Base-by-base conservation (phyloP, 1,140 invertebrate species). In the Drosophila murphyi region DNA sequence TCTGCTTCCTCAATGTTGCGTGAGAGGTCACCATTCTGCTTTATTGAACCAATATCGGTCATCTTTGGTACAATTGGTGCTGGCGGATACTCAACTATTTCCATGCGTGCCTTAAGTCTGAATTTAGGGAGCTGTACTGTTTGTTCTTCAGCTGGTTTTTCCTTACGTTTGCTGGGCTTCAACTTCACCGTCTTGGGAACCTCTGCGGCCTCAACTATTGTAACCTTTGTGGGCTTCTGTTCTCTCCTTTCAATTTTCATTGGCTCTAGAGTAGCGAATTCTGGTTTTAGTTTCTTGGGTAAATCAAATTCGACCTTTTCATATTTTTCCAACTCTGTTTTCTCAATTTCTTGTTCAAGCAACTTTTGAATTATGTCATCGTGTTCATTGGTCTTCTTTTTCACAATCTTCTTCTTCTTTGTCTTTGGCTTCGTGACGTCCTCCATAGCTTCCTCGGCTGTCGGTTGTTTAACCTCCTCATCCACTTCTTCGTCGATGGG, bases 1-100 rank as follows among this genome's bases (percentile, higher is more conserved):
- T 92, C 81, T 3, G 91, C 92, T 57, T 93, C 86, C 55, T 93
- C 86, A 43, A 93, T 91, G 62, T 91, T 92, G 20, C 90, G 81
- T 0, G 92, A 90, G 1, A 92, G 56, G 28, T 92, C 92, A 12
- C 92, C 92, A 61, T 77, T 82, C 3, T 78, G 77, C 39, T 82
- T 83, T 2, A 60, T 56, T n/a, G 91, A 72, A 2, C 82, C 80
- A 6, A 92, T 88, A 5, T 89, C 56, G 0, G 76, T 87, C 2
- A 91, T 48, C 55, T 74, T 77, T 3, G 88, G 82, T 55, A 79
- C 56, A 10, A 82, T 34, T 0, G 57, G 61, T 29, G 73, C 81
- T 28, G 90, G 91, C 2, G 91, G 92, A 70, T 87, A 92, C 50
- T 91, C 74, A 34, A 92, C 78, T 4, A 72, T 59, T 3, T 78